phyloP scores from a whole-genome alignment of 2,113 vertebrate genomes.

The Lichenostomus cassidix region DNA sequence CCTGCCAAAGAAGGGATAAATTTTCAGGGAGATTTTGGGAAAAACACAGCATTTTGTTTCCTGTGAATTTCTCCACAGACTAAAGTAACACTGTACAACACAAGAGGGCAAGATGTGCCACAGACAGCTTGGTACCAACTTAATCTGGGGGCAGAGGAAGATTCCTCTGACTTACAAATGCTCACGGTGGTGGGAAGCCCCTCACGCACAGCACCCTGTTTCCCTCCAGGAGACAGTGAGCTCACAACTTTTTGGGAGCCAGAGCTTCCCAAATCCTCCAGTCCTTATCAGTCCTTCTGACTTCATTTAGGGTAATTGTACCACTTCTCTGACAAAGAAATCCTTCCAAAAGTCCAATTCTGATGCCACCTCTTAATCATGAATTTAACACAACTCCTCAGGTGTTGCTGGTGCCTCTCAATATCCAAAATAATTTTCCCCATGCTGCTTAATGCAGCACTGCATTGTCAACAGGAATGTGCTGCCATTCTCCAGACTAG shows the following conservation, averaged over 20 bases:
- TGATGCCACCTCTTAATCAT: background rate
- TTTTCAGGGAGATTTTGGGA: background rate
- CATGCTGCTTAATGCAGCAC: background rate
- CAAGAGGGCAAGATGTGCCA: background rate
- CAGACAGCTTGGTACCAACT: background rate
- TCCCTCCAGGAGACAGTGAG: background rate
- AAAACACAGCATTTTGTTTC: background rate
- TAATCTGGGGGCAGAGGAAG: background rate
- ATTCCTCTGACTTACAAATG: too few species aligned
- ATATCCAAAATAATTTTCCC: background rate
- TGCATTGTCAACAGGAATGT: accelerated
- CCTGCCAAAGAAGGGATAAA: background rate
- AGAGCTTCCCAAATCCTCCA: background rate
- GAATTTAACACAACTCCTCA: background rate
- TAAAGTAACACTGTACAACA: accelerated
- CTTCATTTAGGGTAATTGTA: accelerated
- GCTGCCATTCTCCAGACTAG: background rate
- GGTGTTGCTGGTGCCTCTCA: background rate
- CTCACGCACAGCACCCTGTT: accelerated
- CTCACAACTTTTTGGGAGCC: background rate
- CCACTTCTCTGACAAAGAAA: background rate
- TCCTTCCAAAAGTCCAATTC: background rate
- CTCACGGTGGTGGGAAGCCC: accelerated
- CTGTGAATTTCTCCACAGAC: background rate
- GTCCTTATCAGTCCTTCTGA: background rate